Percentiles rank a stretch among this genome's conserved stretches.
These are phyloP conservation scores for Therioaphis trifolii DNA, from an alignment of 2,888 invertebrate genomes.

Conservation along the genomic window DNA sequence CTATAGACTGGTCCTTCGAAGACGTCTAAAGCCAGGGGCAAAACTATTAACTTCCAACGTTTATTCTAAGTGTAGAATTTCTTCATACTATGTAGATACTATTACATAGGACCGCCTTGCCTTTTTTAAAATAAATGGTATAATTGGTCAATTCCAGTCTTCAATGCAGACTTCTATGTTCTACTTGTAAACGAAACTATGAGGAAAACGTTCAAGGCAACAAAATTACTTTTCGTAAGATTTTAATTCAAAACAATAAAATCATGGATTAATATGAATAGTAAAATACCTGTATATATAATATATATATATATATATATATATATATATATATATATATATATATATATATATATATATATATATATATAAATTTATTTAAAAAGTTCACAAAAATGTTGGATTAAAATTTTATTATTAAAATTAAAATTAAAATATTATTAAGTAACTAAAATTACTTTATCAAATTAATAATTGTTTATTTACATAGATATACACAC, in stretches of 20 bases:
- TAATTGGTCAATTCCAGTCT: conserved; percentile 50
- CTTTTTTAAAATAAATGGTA: conserved; percentile 3
- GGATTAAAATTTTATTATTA: neutral
- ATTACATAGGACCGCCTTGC: conserved; percentile 24
- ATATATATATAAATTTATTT: too few relatives aligned
- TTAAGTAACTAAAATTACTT: neutral
- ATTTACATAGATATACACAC: too few relatives aligned
- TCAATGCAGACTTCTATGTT: conserved; percentile 39
- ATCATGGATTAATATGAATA: neutral
- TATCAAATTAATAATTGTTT: neutral
- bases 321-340: too few relatives aligned
- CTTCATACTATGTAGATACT: conserved; percentile 16
- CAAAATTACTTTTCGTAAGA: conserved; percentile 2
- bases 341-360: too few relatives aligned
- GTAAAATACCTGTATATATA: too few relatives aligned
- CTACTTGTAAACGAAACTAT: conserved; percentile 26
- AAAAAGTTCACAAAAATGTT: too few relatives aligned
- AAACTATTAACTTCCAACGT: conserved; percentile 37
- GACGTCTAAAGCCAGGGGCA: conserved; percentile 21
- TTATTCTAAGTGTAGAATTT: conserved; percentile 14
- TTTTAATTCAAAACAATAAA: conserved; percentile 19
- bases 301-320: too few relatives aligned
- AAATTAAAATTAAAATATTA: neutral
- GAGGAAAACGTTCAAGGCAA: conserved; percentile 23
- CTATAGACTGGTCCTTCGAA: neutral